A percentile compares a stretch with the other conserved stretches of the same genome.
Conservation (phyloP, 2,888 invertebrate genomes). For the Norana najaformis region DNA sequence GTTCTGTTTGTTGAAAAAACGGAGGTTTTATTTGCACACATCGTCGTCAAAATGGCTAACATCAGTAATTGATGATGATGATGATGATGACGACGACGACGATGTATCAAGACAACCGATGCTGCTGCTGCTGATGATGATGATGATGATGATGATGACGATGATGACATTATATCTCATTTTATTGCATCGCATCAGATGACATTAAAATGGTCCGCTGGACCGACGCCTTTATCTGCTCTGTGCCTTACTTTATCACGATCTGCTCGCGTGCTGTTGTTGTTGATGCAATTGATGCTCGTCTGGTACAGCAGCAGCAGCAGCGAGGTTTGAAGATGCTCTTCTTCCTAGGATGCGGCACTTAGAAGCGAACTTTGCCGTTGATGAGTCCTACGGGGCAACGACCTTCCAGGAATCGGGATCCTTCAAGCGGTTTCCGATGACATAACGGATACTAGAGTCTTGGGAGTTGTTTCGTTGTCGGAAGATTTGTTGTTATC, state of each 20-base stretch:
- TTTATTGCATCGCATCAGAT: no score
- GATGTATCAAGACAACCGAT: no score
- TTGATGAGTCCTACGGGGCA: no score
- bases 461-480: neutral
- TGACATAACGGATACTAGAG: neutral
- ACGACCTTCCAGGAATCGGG: neutral
- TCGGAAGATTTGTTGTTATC: conserved; percentile 13
- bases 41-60: no score
- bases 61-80: no score
- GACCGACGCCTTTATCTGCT: neutral
- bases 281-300: neutral
- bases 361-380: neutral
- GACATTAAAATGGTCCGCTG: neutral
- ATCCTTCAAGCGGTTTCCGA: neutral
- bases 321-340: neutral
- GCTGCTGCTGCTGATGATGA: no score
- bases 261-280: neutral
- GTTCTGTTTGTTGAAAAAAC: no score
- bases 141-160: neutral
- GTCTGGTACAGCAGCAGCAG: neutral
- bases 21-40: no score
- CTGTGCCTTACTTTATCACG: neutral
- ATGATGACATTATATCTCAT: neutral
- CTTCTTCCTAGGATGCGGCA: neutral
- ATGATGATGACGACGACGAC: no score